Conservation (phyloP, 2,888 invertebrate genomes). For the Tholera decimalis region DNA sequence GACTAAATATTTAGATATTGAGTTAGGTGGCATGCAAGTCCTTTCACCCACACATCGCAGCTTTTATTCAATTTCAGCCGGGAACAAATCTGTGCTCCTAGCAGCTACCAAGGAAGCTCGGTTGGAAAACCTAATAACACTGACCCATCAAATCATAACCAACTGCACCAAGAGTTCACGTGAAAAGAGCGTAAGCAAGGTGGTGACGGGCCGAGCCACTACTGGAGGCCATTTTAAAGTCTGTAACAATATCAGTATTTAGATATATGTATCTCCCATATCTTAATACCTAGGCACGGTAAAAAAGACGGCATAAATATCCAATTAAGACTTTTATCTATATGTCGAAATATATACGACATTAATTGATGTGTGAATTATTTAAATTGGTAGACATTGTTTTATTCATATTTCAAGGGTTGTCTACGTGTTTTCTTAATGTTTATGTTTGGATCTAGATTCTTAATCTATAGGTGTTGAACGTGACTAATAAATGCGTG, state of each 20-base stretch:
- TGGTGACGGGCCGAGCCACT: not conserved
- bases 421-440: conserved; percentile 13
- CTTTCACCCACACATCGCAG: no score
- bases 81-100: not conserved
- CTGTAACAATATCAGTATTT: conserved; percentile 1
- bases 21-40: no score
- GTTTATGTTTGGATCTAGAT: not conserved
- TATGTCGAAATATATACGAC: conserved; percentile 52
- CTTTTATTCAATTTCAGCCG: no score
- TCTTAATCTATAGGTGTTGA: conserved; percentile 33
- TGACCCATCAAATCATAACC: no score
- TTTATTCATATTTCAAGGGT: conserved; percentile 38
- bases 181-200: not conserved
- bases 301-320: conserved; percentile 46
- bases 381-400: conserved; percentile 58
- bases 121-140: not conserved
- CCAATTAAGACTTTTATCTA: conserved; percentile 61
- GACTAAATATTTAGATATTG: no score
- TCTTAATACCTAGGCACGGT: conserved; percentile 19
- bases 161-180: no score
- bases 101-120: not conserved
- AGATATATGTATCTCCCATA: not conserved
- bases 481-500: conserved; percentile 15
- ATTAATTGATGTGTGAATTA: conserved; percentile 60
- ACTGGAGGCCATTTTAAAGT: not conserved